phyloP scores from a whole-genome alignment of 2,113 vertebrate species.

The Pseudopipra pipra region DNA sequence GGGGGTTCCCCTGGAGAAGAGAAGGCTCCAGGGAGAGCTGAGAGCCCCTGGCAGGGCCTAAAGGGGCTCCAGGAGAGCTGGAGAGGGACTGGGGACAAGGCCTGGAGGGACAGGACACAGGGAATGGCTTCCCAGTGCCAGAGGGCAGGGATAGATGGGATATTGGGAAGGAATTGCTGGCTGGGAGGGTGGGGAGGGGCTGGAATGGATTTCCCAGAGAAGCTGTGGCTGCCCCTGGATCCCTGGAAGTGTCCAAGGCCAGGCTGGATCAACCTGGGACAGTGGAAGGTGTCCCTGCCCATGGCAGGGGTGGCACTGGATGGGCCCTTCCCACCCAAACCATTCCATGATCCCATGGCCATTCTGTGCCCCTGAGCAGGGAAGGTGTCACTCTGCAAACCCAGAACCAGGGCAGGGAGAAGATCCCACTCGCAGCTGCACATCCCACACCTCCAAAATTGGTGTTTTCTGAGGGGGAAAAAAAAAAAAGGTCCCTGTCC shows the following conservation, averaged over 20 bases:
- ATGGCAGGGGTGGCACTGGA: no score
- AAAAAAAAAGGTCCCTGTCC: not conserved
- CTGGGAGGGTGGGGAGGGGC: not conserved
- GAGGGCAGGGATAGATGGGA: not conserved
- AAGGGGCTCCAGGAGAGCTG: not conserved
- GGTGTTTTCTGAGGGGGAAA: not conserved
- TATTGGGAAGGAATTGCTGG: not conserved
- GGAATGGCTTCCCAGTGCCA: not conserved
- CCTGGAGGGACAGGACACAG: no score
- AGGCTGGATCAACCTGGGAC: accelerated
- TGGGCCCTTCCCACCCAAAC: not conserved
- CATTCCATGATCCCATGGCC: not conserved
- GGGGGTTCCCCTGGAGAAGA: accelerated
- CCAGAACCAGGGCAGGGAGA: accelerated
- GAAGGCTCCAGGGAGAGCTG: not conserved
- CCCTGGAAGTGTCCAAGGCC: not conserved
- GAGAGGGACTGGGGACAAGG: not conserved
- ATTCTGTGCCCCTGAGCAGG: accelerated
- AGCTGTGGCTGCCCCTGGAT: not conserved
- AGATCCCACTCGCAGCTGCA: accelerated
- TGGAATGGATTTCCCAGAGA: not conserved
- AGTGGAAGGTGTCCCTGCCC: not conserved
- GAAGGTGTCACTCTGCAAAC: not conserved
- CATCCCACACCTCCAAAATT: not conserved
- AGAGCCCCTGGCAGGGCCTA: accelerated